phyloP scores from a whole-genome alignment of 2,113 vertebrate genomes.

The Erpornis zantholeuca region DNA sequence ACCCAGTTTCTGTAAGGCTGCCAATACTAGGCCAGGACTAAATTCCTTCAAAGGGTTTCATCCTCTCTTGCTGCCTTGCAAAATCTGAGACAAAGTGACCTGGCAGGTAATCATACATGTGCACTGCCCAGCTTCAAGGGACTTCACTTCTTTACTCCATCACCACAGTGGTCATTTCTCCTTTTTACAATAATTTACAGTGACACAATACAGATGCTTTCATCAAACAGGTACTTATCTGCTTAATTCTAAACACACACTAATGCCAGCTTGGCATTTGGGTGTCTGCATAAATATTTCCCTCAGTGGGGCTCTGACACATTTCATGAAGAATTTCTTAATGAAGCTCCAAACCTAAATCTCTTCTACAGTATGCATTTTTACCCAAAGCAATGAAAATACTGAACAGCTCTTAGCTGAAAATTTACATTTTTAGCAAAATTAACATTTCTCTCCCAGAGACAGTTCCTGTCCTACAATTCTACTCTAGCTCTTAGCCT shows the following conservation, averaged over 20 bases:
- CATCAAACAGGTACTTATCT: not conserved
- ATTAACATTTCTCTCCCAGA: not conserved
- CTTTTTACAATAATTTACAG: not conserved
- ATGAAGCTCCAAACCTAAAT: not conserved
- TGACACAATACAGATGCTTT: not conserved
- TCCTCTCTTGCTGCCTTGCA: not conserved
- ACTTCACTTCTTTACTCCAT: not conserved
- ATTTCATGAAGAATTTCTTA: not conserved
- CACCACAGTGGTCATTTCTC: not conserved
- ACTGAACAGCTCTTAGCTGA: not conserved
- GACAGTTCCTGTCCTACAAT: not conserved
- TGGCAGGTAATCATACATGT: rapidly evolving
- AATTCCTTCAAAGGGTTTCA: not conserved
- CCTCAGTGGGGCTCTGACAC: not conserved
- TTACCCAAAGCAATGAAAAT: not conserved
- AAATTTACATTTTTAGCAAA: conserved; percentile 11
- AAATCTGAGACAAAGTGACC: not conserved
- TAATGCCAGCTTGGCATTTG: not conserved
- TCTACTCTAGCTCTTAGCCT: not conserved
- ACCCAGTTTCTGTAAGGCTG: not conserved
- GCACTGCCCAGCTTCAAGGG: too few relatives aligned
- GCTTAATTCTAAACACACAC: not conserved
- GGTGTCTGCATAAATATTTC: not conserved
- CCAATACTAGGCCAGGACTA: not conserved
- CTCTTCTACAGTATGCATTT: not conserved